A percentile compares a stretch with the other conserved stretches of the same genome.
These are phyloP conservation scores for Zosterops lateralis DNA, from an alignment of 2,113 vertebrate species.

Conservation along the genomic window DNA sequence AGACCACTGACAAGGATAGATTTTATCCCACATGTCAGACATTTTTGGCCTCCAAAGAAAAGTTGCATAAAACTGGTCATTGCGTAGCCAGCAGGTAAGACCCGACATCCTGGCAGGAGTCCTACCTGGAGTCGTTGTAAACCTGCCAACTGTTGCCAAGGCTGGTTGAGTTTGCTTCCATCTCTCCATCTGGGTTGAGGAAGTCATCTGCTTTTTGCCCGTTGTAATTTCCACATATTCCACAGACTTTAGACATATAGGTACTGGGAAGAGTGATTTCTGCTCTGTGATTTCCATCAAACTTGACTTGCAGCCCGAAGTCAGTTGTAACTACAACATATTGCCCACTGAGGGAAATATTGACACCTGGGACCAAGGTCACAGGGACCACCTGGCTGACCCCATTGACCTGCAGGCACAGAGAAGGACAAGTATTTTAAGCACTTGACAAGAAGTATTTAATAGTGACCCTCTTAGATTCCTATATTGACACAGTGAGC, in stretches of 20 bases:
- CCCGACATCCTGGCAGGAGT: not conserved
- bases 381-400: constrained; percentile 45
- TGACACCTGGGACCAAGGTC: not conserved
- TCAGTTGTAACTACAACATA: constrained; percentile 39
- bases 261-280: constrained; percentile 48
- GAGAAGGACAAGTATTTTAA: not conserved
- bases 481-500: not conserved
- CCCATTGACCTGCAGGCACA: constrained; percentile 53
- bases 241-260: constrained; percentile 57
- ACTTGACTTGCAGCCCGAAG: constrained; percentile 51
- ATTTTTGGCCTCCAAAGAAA: not conserved
- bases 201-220: constrained; percentile 60
- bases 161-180: constrained; percentile 56
- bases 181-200: constrained; percentile 62
- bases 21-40: not conserved
- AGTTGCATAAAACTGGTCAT: not conserved
- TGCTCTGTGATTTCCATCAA: constrained; percentile 65
- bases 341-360: constrained; percentile 41
- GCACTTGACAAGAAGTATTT: not conserved
- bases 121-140: constrained; percentile 64
- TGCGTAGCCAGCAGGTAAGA: not conserved
- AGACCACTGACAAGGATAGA: not conserved
- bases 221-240: constrained; percentile 64
- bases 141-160: constrained; percentile 73
- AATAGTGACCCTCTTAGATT: not conserved